These are phyloP conservation scores for Zhuqinia jingwanae DNA, from an alignment of 2,888 invertebrate genomes.

Conservation along the genomic window DNA sequence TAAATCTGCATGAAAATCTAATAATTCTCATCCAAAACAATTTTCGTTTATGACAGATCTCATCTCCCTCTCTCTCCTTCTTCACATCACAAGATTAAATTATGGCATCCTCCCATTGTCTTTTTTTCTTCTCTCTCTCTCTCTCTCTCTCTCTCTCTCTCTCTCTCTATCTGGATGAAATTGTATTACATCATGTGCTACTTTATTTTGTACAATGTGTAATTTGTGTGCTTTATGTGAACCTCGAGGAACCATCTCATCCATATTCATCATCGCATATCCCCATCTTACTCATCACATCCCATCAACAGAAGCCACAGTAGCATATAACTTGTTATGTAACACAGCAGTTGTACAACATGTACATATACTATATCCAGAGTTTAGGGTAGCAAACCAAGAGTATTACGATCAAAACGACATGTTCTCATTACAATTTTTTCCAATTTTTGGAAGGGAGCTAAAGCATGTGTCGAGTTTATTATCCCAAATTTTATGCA, in stretches of 20 bases:
- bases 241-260: constrained; percentile 43
- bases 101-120: constrained; percentile 17
- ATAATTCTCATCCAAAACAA: constrained; percentile 42
- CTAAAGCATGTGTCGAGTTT: constrained; percentile 25
- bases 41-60: constrained; percentile 42
- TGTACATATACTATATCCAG: no score
- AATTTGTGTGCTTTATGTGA: constrained; percentile 34
- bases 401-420: constrained; percentile 2
- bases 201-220: constrained; percentile 20
- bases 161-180: neutral
- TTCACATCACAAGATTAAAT: constrained; percentile 24
- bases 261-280: constrained; percentile 54
- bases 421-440: constrained; percentile 7
- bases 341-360: constrained; percentile 7
- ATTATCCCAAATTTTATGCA: constrained; percentile 54
- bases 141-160: neutral
- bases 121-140: neutral
- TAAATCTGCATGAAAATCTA: constrained; percentile 51
- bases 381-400: neutral
- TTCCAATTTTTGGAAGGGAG: constrained; percentile 7
- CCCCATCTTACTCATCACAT: no score
- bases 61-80: neutral
- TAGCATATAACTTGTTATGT: neutral
- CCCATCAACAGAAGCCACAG: neutral
- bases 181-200: neutral